Percentiles rank a stretch among this genome's conserved stretches.
These are phyloP conservation scores for Caenorhabditis sp. DNA, from an alignment of 2,888 invertebrate genomes.

Conservation along the genomic window DNA sequence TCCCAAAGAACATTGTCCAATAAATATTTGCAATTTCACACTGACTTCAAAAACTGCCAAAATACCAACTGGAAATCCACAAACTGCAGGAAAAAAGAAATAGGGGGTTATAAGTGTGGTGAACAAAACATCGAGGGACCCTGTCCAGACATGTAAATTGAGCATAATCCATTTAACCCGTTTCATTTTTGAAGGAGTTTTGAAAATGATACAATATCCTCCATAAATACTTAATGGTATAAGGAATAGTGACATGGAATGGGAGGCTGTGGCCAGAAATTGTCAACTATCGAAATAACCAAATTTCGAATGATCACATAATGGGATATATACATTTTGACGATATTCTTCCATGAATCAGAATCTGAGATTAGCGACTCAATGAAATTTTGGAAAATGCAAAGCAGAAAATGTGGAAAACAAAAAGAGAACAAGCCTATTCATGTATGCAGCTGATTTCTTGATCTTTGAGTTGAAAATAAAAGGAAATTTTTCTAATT, in stretches of 20 bases:
- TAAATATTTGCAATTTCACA: conserved; percentile 8
- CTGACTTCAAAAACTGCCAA: neutral
- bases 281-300: conserved; percentile 24
- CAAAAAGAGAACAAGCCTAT: too few species aligned
- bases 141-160: conserved; percentile 20
- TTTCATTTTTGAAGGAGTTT: conserved; percentile 12
- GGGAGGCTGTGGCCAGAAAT: conserved; percentile 13
- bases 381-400: too few species aligned
- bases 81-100: conserved; percentile 4
- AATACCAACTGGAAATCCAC: conserved; percentile 7
- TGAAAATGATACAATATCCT: conserved; percentile 15
- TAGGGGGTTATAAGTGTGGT: conserved; percentile 1
- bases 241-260: conserved; percentile 9
- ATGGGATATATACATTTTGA: neutral
- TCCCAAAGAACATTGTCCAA: conserved; percentile 12
- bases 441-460: too few species aligned
- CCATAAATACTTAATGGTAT: conserved; percentile 8
- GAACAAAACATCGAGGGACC: conserved; percentile 6
- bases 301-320: conserved; percentile 9
- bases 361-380: too few species aligned
- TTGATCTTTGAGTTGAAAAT: too few species aligned
- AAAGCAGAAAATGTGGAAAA: too few species aligned
- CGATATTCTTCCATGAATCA: conserved; percentile 1
- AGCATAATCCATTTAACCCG: conserved; percentile 11
- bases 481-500: too few species aligned